Percentiles rank a stretch among this genome's conserved stretches.
Evolutionary conservation across 2,888 invertebrate species (phyloP).

Genomic region (Lithophane semibrunnea): DNA sequence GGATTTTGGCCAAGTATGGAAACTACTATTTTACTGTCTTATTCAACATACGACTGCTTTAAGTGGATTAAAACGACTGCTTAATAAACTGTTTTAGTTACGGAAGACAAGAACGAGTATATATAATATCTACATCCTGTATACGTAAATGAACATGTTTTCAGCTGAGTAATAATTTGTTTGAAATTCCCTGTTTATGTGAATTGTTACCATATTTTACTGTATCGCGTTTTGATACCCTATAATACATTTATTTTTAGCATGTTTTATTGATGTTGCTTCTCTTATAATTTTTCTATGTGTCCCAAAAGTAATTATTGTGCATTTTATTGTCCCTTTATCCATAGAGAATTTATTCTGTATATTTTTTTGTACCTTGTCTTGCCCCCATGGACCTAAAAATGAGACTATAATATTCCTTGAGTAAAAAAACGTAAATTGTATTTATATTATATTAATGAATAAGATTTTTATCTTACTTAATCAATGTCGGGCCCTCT

Average conservation of each 20-base stretch:
- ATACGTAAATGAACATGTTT: not conserved
- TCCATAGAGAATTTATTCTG: conserved; percentile 25
- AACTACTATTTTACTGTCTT: not conserved
- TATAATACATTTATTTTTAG: conserved; percentile 22
- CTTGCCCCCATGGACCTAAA: conserved; percentile 40
- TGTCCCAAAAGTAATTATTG: conserved; percentile 17
- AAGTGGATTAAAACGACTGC: not conserved
- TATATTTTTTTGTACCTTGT: conserved; percentile 39
- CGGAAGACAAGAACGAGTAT: not conserved
- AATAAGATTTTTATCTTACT: not conserved
- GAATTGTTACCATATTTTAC: not conserved
- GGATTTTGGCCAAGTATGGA: not conserved
- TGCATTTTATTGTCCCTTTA: conserved; percentile 12
- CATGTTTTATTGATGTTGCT: conserved; percentile 53
- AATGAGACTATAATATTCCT: conserved; percentile 26
- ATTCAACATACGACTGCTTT: not conserved
- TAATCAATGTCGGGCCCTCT: too few relatives aligned
- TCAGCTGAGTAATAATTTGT: not conserved
- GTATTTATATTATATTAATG: not conserved
- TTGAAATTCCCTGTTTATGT: not conserved
- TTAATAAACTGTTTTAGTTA: not conserved
- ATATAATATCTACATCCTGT: not conserved
- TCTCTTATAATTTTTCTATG: conserved; percentile 16
- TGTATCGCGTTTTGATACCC: not conserved
- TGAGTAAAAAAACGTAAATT: not conserved